Base-by-base conservation (phyloP, 2,797 vertebrate species). In the Melanotaenia pygmaea region DNA sequence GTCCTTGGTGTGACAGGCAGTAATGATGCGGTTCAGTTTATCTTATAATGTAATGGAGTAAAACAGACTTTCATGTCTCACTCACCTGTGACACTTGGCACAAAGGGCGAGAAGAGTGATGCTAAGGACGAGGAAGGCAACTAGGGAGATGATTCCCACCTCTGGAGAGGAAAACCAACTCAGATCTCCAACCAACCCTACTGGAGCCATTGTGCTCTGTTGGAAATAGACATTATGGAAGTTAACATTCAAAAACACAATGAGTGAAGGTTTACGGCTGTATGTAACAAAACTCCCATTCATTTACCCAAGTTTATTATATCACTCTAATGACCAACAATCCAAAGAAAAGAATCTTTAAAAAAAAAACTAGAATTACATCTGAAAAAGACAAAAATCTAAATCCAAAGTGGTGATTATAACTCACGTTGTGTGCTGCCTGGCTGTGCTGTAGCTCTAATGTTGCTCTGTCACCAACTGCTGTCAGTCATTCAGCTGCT, bases 161-260 rank as follows among this genome's bases (percentile, higher is more conserved):
- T 89, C 91, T 18, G 89, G 64, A n/a, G 90, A 86, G 4, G 84
- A 85, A 65, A 84, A 59, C 71, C 58, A 86, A 6, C 65, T 70
- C 51, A 85, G 11, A 47, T 51, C 51, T 14, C 26, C 32, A 20
- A 77, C 73, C 76, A 67, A 71, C 10, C 68, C 80, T 4, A 86
- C 3, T 37, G 90, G 87, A 90, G 93, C 92, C 93, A 95, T 95
- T 5, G 59, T 58, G 35, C 37, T 82, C 78, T 88, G 45, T 38
- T 24, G 40, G 47, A 9, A 58, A 51, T 12, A 62, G 1, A 20
- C 14, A 35, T 18, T 0, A 26, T 7, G 2, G 18, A 57, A 59
- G 4, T 20, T 58, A 18, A 14, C 1, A 20, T 16, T 3, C 35
- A 47, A 14, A 57, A 40, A 56, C 2, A 43, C 24, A 54, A 5